phyloP scores from a whole-genome alignment of 2,888 invertebrate genomes.

The Latrodectus elegans region DNA sequence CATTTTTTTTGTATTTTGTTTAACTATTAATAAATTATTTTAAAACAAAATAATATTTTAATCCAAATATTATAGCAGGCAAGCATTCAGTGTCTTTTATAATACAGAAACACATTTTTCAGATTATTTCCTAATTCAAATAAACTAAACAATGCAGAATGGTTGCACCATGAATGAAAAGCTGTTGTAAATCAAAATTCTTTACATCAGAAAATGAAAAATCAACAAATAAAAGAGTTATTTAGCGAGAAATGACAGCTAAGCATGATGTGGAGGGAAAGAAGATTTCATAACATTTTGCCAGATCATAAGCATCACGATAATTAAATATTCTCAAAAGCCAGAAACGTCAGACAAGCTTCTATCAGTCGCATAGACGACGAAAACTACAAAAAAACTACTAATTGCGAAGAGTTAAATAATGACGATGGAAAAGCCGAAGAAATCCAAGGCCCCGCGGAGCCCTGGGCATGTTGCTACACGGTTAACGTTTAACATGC shows the following conservation, averaged over 20 bases:
- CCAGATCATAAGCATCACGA: conserved; percentile 29
- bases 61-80: too few relatives aligned
- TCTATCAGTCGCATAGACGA: not conserved
- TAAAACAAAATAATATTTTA: too few relatives aligned
- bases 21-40: too few relatives aligned
- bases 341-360: not conserved
- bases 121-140: too few relatives aligned
- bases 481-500: conserved; percentile 2
- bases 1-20: too few relatives aligned
- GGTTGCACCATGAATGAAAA: too few relatives aligned
- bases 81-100: too few relatives aligned
- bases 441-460: not conserved
- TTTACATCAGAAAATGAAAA: too few relatives aligned
- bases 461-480: conserved; percentile 20
- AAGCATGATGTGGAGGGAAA: not conserved
- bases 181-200: too few relatives aligned
- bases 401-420: conserved; percentile 1
- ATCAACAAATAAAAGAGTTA: not conserved
- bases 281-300: conserved; percentile 11
- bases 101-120: too few relatives aligned
- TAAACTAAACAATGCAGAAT: too few relatives aligned
- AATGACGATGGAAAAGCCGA: conserved; percentile 5
- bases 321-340: conserved; percentile 46
- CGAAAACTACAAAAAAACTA: not conserved
- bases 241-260: conserved; percentile 3